These are phyloP conservation scores for Telmatherina bonti DNA, from an alignment of 2,797 vertebrate species.

Conservation along the genomic window DNA sequence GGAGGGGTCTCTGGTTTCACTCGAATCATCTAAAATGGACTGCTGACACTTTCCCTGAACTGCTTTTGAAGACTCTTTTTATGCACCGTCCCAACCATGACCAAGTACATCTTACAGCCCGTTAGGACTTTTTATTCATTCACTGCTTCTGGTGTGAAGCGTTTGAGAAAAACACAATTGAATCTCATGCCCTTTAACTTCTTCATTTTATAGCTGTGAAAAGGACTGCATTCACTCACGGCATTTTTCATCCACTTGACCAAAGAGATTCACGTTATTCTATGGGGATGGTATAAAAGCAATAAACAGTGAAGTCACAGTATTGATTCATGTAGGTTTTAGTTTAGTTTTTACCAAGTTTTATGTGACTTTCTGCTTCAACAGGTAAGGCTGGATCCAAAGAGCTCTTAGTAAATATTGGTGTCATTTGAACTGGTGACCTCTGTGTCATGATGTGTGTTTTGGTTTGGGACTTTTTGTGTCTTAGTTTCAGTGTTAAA, in stretches of 20 bases:
- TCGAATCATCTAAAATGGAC: slow-evolving; percentile 64
- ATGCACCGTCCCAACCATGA: slow-evolving; percentile 46
- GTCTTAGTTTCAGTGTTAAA: too few relatives aligned
- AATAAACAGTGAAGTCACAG: neutral
- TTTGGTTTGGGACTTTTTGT: too few relatives aligned
- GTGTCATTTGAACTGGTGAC: slow-evolving; percentile 30
- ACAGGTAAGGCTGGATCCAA: slow-evolving; percentile 9
- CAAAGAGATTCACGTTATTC: neutral
- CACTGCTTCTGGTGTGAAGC: slow-evolving; percentile 24
- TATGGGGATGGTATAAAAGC: neutral
- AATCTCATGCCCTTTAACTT: slow-evolving; percentile 2
- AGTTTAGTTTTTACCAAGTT: neutral
- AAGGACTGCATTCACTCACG: neutral
- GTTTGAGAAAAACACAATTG: slow-evolving; percentile 26
- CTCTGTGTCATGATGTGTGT: too few relatives aligned
- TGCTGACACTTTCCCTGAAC: slow-evolving; percentile 67
- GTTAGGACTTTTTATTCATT: slow-evolving; percentile 43
- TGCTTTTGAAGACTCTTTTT: slow-evolving; percentile 58
- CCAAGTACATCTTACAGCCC: slow-evolving; percentile 58
- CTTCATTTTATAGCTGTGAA: neutral
- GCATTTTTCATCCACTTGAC: neutral
- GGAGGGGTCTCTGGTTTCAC: slow-evolving; percentile 52
- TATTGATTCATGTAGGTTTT: neutral
- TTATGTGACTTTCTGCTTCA: slow-evolving; percentile 6
- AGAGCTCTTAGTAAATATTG: slow-evolving; percentile 20